These are phyloP conservation scores for Salticus scenicus DNA, from an alignment of 2,888 invertebrate genomes.

Conservation along the genomic window DNA sequence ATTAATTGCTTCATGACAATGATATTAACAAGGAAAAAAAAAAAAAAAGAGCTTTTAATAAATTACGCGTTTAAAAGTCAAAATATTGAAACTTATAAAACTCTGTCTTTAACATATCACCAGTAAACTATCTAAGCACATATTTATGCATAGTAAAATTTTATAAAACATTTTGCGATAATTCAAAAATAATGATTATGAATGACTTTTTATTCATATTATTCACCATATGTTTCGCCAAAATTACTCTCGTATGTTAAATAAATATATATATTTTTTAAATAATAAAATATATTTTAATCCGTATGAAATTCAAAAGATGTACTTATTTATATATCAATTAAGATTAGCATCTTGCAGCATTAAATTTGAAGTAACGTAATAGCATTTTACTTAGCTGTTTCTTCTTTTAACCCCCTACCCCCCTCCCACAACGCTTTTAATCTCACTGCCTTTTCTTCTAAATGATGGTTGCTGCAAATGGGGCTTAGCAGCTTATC, in stretches of 20 bases:
- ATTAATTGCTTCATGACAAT: too few relatives aligned
- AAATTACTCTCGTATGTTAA: too few relatives aligned
- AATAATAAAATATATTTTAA: background rate
- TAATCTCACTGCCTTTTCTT: background rate
- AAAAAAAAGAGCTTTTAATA: too few relatives aligned
- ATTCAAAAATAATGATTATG: background rate
- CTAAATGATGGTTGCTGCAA: slow-evolving; percentile 7
- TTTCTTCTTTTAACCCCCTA: too few relatives aligned
- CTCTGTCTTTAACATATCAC: too few relatives aligned
- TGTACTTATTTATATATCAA: slow-evolving; percentile 2
- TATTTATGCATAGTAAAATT: background rate
- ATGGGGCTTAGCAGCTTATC: slow-evolving; percentile 19
- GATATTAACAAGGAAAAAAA: too few relatives aligned
- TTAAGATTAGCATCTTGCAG: background rate
- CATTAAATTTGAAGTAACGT: background rate
- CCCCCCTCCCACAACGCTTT: background rate
- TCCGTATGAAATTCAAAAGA: background rate
- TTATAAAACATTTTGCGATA: background rate
- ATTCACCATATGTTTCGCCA: too few relatives aligned
- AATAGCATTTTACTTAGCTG: background rate
- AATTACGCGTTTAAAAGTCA: too few relatives aligned
- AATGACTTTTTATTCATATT: background rate
- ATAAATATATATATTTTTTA: too few relatives aligned
- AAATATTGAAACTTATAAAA: too few relatives aligned
- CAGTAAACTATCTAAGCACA: too few relatives aligned